Conservation (phyloP, 2,888 invertebrate genomes). For the Melinopterus prodromus region DNA sequence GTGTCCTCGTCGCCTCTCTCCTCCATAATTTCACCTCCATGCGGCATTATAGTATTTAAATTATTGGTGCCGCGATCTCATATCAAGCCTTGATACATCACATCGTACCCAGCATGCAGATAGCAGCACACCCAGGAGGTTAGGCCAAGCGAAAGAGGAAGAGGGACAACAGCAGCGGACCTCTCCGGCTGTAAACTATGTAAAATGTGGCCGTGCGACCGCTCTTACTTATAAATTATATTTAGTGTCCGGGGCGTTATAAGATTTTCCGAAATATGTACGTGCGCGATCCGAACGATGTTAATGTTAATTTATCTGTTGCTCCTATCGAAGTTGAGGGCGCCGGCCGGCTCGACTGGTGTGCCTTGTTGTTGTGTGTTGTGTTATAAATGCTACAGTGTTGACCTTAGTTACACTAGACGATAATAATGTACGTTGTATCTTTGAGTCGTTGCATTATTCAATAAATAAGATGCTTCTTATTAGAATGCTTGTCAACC, state of each 20-base stretch:
- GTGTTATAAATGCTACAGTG: neutral
- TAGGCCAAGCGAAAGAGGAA: neutral
- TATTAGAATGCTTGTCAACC: neutral
- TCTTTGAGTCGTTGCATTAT: neutral
- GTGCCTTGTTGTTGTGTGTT: neutral
- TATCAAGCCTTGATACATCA: slow-evolving; percentile 49
- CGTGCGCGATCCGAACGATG: slow-evolving; percentile 26
- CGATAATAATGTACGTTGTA: neutral
- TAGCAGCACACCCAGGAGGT: slow-evolving; percentile 33
- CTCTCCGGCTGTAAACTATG: slow-evolving; percentile 42
- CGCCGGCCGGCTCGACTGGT: neutral
- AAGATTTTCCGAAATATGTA: slow-evolving; percentile 36
- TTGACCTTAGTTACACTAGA: neutral
- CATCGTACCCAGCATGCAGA: slow-evolving; percentile 43
- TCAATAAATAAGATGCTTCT: neutral
- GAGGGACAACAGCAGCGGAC: slow-evolving; percentile 24
- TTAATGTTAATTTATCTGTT: slow-evolving; percentile 37
- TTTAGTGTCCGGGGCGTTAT: slow-evolving; percentile 43
- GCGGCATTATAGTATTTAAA: slow-evolving; percentile 48
- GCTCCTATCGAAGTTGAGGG: slow-evolving; percentile 10
- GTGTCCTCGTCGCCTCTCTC: neutral
- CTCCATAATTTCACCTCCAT: slow-evolving; percentile 21
- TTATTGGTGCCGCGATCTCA: slow-evolving; percentile 46
- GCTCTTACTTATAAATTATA: slow-evolving; percentile 42
- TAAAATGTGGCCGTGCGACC: slow-evolving; percentile 44